These are phyloP conservation scores for Siniperca obscura DNA, from an alignment of 2,797 vertebrate genomes.

Conservation along the genomic window DNA sequence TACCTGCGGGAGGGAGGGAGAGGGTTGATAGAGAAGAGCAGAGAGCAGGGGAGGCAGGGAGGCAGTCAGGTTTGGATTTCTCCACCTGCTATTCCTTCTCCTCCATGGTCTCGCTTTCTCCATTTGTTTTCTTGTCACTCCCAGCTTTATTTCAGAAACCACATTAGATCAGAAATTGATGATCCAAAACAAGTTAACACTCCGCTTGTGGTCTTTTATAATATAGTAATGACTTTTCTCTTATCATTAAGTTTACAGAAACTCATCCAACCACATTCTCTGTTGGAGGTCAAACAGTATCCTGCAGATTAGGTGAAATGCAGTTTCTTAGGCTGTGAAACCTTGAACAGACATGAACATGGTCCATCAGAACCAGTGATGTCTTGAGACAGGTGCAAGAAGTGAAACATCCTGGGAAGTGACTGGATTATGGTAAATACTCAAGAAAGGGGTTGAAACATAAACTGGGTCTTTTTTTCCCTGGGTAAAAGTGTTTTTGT, in stretches of 20 bases:
- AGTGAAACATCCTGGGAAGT: constrained; percentile 41
- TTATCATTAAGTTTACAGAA: constrained; percentile 38
- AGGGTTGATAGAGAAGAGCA: constrained; percentile 80
- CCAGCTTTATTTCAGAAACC: constrained; percentile 62
- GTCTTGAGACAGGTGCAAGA: constrained; percentile 42
- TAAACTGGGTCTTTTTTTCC: constrained; percentile 6
- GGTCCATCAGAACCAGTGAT: constrained; percentile 51
- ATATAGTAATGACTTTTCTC: constrained; percentile 1
- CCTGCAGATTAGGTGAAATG: constrained; percentile 57
- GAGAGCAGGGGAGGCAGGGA: constrained; percentile 78
- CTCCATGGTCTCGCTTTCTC: constrained; percentile 75
- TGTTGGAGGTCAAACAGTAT: constrained; percentile 46
- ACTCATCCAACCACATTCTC: constrained; percentile 47
- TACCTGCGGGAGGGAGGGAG: constrained; percentile 90
- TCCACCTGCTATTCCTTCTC: constrained; percentile 79
- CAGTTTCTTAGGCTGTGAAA: constrained; percentile 45
- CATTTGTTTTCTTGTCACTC: constrained; percentile 61
- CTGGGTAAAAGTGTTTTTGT: constrained; percentile 2
- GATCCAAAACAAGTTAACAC: constrained; percentile 60
- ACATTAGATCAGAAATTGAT: constrained; percentile 68
- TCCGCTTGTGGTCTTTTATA: constrained; percentile 47
- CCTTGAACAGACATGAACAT: constrained; percentile 46
- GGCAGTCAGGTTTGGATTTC: constrained; percentile 77
- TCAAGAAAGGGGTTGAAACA: constrained; percentile 23
- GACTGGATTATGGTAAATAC: constrained; percentile 37